Base-by-base conservation (phyloP, 1,140 invertebrate genomes). In the Dinoponera quadriceps region DNA sequence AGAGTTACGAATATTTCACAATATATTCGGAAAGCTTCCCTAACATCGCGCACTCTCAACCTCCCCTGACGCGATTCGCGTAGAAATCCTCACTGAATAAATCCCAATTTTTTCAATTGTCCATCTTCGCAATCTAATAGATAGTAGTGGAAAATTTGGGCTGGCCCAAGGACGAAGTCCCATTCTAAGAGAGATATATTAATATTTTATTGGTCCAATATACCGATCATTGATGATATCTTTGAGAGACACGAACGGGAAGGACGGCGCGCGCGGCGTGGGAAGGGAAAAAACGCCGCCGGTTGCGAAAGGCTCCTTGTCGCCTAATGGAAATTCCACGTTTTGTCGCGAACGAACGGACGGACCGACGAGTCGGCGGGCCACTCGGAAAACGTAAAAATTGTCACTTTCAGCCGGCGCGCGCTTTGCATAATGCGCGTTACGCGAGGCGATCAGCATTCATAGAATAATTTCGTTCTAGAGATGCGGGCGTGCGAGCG, bases 401-500 rank as follows among this genome's bases (percentile, higher is more conserved):
- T 89, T 93, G 90, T 90, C 88, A 90, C 87, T 90, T 91, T 89
- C 89, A 91, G 89, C 81, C 66, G 49, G 55, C 83, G 82, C 72
- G 84, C 72, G 84, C 75, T 83, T 88, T 90, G 90, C 91, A 92
- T 92, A 92, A 92, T 91, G 88, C 84, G 85, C 87, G 84, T 82
- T 85, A 84, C 87, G 83, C 74, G 75, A 55, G 80, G 62, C 87
- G 85, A 92, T 92, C 89, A 92, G 88, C 88, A 93, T 92, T 92
- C 92, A 92, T 92, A 92, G 91, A 92, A 92, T 92, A 93, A 93
- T 93, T 93, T 92, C 87, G 82, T 91, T 89, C 85, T 87, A 85
- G 85, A 85, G 83, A 85, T 68, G 75, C 59, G 82, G 48, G 81
- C 71, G 38, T 38, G 38, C 38, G 57, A 78, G 62, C 13, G 73